Percentiles rank a stretch among this genome's conserved stretches.
These are phyloP conservation scores for Malthinus flaveolus DNA, from an alignment of 2,888 invertebrate species.

Conservation along the genomic window DNA sequence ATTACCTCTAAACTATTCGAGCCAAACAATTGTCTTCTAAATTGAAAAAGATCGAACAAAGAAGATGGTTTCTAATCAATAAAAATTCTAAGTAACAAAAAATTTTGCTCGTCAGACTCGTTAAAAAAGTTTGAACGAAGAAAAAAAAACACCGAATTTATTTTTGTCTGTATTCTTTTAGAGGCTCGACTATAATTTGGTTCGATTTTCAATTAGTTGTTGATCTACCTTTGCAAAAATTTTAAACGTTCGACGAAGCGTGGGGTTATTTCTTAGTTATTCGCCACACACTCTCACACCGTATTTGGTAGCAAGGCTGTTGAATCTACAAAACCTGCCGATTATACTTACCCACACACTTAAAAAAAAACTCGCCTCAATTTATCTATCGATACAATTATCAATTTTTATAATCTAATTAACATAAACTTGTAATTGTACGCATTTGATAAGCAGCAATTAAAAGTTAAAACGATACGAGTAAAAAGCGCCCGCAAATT, in stretches of 20 bases:
- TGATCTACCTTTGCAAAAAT: constrained; percentile 23
- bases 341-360: constrained; percentile 16
- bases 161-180: not conserved
- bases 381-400: constrained; percentile 1
- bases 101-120: constrained; percentile 14
- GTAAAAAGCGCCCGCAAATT: not conserved
- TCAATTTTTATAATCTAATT: constrained; percentile 6
- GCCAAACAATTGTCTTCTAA: constrained; percentile 1
- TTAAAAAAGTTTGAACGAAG: not conserved
- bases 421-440: not conserved
- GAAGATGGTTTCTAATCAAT: not conserved
- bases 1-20: constrained; percentile 7
- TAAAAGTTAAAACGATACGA: not conserved
- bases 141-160: not conserved
- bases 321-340: constrained; percentile 15
- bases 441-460: not conserved
- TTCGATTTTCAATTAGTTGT: not conserved
- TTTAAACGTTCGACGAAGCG: constrained; percentile 12
- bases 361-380: constrained; percentile 6
- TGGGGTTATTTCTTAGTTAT: constrained; percentile 17
- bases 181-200: no score
- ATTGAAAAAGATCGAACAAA: constrained; percentile 2
- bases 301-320: constrained; percentile 27
- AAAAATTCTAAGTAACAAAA: constrained; percentile 14
- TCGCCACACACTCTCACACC: constrained; percentile 20